A percentile compares a stretch with the other conserved stretches of the same genome.
Conservation (phyloP, 92 coral and sea anemone genomes). For the Actinostola sp. region DNA sequence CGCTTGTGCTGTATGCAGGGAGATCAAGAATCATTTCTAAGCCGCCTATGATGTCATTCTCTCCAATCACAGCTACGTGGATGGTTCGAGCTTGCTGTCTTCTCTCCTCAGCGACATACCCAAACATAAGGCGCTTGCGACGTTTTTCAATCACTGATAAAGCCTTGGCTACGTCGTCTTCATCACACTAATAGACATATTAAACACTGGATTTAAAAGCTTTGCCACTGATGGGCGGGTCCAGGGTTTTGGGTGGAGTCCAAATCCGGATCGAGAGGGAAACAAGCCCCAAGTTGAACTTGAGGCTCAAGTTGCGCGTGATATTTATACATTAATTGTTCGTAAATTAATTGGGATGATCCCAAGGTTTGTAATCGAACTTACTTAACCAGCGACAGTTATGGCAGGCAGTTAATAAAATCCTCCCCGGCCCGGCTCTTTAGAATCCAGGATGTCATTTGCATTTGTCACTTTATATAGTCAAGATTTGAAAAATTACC, state of each 20-base stretch:
- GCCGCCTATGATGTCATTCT: conserved; percentile 87
- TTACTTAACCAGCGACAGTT: no score
- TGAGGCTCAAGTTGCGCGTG: no score
- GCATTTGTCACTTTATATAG: no score
- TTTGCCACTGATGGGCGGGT: no score
- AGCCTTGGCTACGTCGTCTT: conserved; percentile 37
- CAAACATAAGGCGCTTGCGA: conserved; percentile 70
- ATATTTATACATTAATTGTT: no score
- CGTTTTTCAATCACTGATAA: conserved; percentile 85
- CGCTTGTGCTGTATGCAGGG: conserved; percentile 74
- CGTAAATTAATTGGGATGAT: no score
- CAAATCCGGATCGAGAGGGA: no score
- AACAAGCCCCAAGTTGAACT: background rate
- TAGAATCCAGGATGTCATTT: no score
- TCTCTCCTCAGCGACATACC: conserved; percentile 86
- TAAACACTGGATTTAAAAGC: background rate
- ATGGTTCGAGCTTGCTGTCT: conserved; percentile 68
- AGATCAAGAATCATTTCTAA: conserved; percentile 81
- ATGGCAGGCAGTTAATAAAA: no score
- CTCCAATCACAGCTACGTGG: conserved; percentile 84
- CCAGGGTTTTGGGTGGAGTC: no score
- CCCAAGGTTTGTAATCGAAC: no score
- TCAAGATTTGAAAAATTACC: background rate
- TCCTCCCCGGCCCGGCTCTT: no score
- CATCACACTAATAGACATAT: background rate